Base-by-base conservation (phyloP, 2,888 invertebrate genomes). In the Blastobasis lacticolella region DNA sequence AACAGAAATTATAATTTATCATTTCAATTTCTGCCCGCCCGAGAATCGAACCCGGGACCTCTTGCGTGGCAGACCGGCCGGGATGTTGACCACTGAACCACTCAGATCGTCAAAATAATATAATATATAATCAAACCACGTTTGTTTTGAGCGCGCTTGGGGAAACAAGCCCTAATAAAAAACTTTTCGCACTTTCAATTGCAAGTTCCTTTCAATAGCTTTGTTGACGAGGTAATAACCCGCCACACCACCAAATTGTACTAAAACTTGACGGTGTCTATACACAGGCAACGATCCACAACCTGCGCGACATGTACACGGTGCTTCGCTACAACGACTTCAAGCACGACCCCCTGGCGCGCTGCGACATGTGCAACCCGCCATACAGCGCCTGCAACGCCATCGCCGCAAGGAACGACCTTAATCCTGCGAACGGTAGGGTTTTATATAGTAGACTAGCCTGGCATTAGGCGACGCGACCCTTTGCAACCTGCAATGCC, bases 331-430 rank as follows among this genome's bases (percentile, higher is more conserved):
- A 93, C 86, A 94, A 94, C 78, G 90, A 94, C 78, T 94, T 78
- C 85, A 81, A 81, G 54, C 82, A 92, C 74, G 94, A 94, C 73
- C 92, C 92, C 6, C 78, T 92, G 53, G 81, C 93, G 38, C 81
- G 82, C 58, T 94, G 94, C 81, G 88, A 88, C 53, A 36, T 49
- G 4, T 94, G 94, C 75, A 68, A 66, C 5, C 94, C 94, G 5
- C 93, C 93, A 0, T 93, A 92, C 86, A 92, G 91, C 71, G 93
- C 90, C 9, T 92, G 92, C 81, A 93, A 93, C 78, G 92, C 92
- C 45, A 90, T 94, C 62, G 90, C 94, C 5, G 91, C 93, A 3
- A 73, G 94, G 48, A 90, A 90, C 73, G 94, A 94, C 75, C 87
- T 94, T 58, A 94, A 94, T 77, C 92, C 91, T 0, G 81, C 84